Evolutionary conservation across 1,140 invertebrate genomes (phyloP), one percentile per base, ranked within the genome.

Genomic region (Bombus breviceps): DNA sequence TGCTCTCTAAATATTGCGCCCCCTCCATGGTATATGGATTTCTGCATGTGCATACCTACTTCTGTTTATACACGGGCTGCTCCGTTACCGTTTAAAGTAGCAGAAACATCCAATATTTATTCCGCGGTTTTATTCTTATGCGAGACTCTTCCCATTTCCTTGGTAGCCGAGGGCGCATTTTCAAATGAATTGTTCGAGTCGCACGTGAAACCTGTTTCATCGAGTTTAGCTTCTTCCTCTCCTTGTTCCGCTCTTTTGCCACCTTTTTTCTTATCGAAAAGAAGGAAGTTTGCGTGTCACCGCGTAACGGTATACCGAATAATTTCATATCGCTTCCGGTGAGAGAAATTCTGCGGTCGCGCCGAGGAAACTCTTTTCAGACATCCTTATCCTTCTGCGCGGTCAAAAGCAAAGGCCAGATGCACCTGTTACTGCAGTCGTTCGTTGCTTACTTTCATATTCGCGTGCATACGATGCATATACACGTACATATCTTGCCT

Each of bases 1-100:
- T 88, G 90, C 90, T 90, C 92, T 93, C 92, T 92, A 93, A 93
- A 93, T 93, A 93, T 93, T 93, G 88, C 87, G 88, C 77, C 84
- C 86, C 86, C 73, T 34, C 57, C 73, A 18, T 34, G 37, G 28
- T 18, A 86, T 88, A 89, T 90, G 73, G 74, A 89, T 89, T 89
- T 86, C 83, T 87, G 59, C 77, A 86, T 76, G 87, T 78, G 79
- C 80, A 88, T 83, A 74, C 80, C 62, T 74, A 59, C 57, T 80
- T 81, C 78, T 71, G 68, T 75, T 80, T 53, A 72, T 78, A 62
- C 74, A 76, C 79, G 37, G 74, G 71, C 47, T 62, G 72, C 72
- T 75, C 76, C 73, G 82, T 85, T 66, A 66, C 69, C 59, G 66
- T 83, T 86, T 62, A 57, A 66, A 71, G 75, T 57, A 78, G 34